Base-by-base conservation (phyloP, 2,888 invertebrate genomes). In the Agrotis clavis region DNA sequence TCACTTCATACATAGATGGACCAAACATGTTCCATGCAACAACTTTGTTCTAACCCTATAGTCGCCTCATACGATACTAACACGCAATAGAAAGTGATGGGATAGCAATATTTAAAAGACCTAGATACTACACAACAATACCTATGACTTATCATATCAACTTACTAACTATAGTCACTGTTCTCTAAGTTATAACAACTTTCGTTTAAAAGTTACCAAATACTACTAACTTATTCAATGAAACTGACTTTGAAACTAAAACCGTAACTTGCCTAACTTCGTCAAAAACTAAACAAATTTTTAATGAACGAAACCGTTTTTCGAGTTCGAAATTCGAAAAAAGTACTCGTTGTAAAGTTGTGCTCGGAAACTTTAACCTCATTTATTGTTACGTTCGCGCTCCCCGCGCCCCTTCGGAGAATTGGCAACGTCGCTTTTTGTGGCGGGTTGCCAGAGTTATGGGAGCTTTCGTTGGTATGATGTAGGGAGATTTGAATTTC, bases 281-380 rank as follows among this genome's bases (percentile, higher is more conserved):
- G 48, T 48, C 25, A 68, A 71, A 65, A 63, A 63, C 48, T 45
- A 14, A 54, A 53, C 47, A 1, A 67, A 54, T 83, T 79, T 65
- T 84, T 81, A 81, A 84, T 85, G 57, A 72, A 72, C 68, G 67
- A 48, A 66, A 81, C 67, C n/a, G 64, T 79, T 85, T 84, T 85
- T 79, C 63, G 57, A 83, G 63, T 86, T 84, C 63, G 64, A 77
- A 86, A 75, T 86, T 89, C 82, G 86, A 94, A 92, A 92, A 90
- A 89, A 90, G 89, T 90, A 81, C 85, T 86, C 82, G 56, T 81
- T 75, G 66, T 88, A 92, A 92, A 92, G 91, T 91, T 90, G 90
- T 88, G 92, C 92, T 93, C 91, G 90, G 91, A 94, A 95, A 96
- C 94, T 95, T 95, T 95, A 96, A 95, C 95, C 95, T 96, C 96